Evolutionary conservation across 2,113 vertebrate genomes (phyloP).

Genomic region (Rhinogobius similis): DNA sequence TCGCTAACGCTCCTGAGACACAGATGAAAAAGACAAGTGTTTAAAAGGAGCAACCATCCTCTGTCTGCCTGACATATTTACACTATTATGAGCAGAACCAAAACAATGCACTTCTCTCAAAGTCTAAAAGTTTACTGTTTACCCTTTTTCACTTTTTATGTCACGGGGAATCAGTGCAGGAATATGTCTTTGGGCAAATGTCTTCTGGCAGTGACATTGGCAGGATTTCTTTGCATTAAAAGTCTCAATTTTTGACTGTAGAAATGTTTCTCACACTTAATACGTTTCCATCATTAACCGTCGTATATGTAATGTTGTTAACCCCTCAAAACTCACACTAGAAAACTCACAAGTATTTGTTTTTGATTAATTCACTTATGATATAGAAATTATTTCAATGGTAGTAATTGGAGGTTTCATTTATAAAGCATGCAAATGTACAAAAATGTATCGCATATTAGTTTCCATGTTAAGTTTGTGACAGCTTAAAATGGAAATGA

Average conservation of each 20-base stretch:
- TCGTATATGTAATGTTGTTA: neutral
- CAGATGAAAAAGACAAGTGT: conserved; percentile 66
- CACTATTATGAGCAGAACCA: conserved; percentile 69
- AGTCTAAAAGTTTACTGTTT: conserved; percentile 57
- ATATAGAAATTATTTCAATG: too few relatives aligned
- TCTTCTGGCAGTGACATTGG: conserved; percentile 20
- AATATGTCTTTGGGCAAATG: conserved; percentile 26
- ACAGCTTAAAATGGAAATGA: too few relatives aligned
- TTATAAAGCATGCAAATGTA: too few relatives aligned
- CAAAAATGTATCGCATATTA: too few relatives aligned
- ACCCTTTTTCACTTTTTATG: conserved; percentile 35
- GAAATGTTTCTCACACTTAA: neutral
- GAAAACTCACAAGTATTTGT: too few relatives aligned
- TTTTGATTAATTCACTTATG: too few relatives aligned
- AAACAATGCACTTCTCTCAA: conserved; percentile 47
- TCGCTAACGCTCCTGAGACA: conserved; percentile 56
- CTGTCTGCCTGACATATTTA: conserved; percentile 77
- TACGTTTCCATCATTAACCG: neutral
- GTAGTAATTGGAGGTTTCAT: too few relatives aligned
- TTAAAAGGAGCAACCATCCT: conserved; percentile 66
- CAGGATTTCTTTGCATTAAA: neutral
- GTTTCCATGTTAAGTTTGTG: too few relatives aligned
- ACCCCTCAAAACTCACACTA: neutral
- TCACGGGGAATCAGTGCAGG: conserved; percentile 21
- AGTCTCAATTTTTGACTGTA: neutral